These are phyloP conservation scores for Tachypleus tridentatus DNA, from an alignment of 1,140 invertebrate species.

Conservation along the genomic window DNA sequence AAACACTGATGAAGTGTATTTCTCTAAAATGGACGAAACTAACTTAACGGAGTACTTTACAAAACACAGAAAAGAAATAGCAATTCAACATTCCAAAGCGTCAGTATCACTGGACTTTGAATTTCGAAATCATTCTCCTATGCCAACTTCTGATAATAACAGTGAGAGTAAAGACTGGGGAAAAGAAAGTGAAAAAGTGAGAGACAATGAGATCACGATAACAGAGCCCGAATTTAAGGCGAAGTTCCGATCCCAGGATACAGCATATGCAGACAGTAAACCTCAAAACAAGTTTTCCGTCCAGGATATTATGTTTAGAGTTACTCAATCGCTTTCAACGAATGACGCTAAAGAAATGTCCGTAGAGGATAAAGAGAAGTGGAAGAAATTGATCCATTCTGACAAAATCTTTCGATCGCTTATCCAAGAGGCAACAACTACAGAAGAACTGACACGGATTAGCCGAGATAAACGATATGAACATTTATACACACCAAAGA, in stretches of 20 bases:
- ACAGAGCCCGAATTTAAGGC: constrained; percentile 8
- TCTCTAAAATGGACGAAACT: constrained; percentile 79
- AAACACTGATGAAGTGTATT: constrained; percentile 72
- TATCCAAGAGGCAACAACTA: constrained; percentile 63
- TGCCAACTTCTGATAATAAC: background rate
- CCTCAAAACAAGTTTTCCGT: constrained; percentile 5
- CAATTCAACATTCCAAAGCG: constrained; percentile 28
- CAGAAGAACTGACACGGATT: constrained; percentile 75
- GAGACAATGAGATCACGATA: constrained; percentile 12
- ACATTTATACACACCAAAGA: constrained; percentile 56
- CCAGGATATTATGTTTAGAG: constrained; percentile 59
- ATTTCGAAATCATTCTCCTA: constrained; percentile 14
- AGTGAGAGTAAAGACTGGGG: constrained; percentile 4
- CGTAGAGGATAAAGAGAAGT: constrained; percentile 59
- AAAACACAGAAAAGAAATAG: constrained; percentile 55
- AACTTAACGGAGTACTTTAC: constrained; percentile 65
- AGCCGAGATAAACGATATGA: constrained; percentile 56
- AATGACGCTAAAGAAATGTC: constrained; percentile 35
- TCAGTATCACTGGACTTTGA: constrained; percentile 13
- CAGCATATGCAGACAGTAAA: background rate
- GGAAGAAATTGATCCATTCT: constrained; percentile 77
- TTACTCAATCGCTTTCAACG: constrained; percentile 53
- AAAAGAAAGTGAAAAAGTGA: constrained; percentile 9
- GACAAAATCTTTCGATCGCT: constrained; percentile 68
- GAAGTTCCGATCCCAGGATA: background rate